phyloP scores from a whole-genome alignment of 2,113 vertebrate species.

The Sylvia atricapilla region DNA sequence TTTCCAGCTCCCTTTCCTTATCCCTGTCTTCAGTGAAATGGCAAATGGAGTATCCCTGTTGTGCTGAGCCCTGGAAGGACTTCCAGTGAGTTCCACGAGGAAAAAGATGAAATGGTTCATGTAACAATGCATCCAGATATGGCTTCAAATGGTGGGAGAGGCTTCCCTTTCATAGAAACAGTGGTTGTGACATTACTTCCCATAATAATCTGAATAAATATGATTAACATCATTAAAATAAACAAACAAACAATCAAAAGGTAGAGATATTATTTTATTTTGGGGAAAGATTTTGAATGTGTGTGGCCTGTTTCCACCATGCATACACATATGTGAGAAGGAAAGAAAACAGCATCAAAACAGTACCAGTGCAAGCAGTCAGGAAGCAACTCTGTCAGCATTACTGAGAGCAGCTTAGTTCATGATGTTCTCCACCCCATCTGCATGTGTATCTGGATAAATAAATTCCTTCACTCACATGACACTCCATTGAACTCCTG shows the following conservation, averaged over 20 bases:
- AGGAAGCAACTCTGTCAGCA: not conserved
- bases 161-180: not conserved
- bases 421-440: constrained; percentile 10
- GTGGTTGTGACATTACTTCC: not conserved
- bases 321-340: not conserved
- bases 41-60: not conserved
- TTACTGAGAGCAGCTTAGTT: not conserved
- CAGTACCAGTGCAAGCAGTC: not conserved
- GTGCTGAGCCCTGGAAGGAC: not conserved
- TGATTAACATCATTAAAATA: not conserved
- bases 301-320: not conserved
- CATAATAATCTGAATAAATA: not conserved
- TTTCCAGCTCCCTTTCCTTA: not conserved
- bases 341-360: not conserved
- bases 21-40: not conserved
- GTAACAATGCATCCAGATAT: not conserved
- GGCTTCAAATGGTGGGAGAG: not conserved
- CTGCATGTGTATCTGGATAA: constrained; percentile 11
- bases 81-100: not conserved
- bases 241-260: not conserved
- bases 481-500: constrained; percentile 6
- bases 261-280: not conserved
- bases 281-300: not conserved
- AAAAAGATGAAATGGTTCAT: not conserved
- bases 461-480: constrained; percentile 6